A percentile compares a stretch with the other conserved stretches of the same genome.
Evolutionary conservation across 2,113 vertebrate genomes (phyloP).

Genomic region (Catharus fuscescens): DNA sequence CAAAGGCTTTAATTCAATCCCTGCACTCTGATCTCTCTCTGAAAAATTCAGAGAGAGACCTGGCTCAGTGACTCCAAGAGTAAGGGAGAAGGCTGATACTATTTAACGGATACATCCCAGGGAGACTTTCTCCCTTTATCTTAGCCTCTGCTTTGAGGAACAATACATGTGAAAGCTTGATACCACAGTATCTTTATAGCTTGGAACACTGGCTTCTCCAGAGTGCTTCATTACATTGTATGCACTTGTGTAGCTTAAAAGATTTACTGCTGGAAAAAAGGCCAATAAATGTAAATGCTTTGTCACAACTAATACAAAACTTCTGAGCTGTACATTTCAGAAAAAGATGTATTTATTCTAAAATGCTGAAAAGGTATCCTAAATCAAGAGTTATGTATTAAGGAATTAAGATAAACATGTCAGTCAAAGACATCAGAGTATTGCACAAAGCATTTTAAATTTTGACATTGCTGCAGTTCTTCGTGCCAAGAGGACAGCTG

Average conservation of each 20-base stretch:
- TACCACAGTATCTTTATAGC: background rate
- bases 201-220: background rate
- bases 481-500: background rate
- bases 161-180: background rate
- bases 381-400: background rate
- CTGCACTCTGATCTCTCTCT: too few relatives aligned
- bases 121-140: background rate
- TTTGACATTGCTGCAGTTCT: background rate
- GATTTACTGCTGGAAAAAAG: background rate
- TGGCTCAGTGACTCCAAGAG: too few relatives aligned
- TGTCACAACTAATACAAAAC: background rate
- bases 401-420: background rate
- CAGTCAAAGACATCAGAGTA: background rate
- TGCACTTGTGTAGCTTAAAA: background rate
- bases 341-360: background rate
- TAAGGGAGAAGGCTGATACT: background rate
- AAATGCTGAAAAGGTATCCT: background rate
- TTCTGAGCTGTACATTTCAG: background rate
- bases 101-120: accelerated
- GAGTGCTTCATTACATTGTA: background rate
- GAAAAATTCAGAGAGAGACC: too few relatives aligned
- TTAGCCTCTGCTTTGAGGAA: background rate
- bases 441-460: accelerated
- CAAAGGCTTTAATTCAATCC: too few relatives aligned
- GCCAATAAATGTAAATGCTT: background rate